Conservation (phyloP, 2,888 invertebrate species). For the Monochamus alternatus region DNA sequence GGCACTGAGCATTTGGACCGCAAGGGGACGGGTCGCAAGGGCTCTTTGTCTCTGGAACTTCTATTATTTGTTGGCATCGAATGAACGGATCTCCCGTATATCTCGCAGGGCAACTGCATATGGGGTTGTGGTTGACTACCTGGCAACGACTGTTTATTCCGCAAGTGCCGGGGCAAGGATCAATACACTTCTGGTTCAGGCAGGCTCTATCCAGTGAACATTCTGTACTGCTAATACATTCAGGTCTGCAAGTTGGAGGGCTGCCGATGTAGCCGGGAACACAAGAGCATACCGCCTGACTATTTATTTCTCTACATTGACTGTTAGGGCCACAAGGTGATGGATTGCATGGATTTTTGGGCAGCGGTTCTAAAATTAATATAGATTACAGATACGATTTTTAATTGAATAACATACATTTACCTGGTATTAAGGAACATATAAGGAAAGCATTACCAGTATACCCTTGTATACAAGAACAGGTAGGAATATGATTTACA, state of each 20-base stretch:
- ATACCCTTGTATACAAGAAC: conserved; percentile 77
- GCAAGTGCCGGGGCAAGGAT: conserved; percentile 85
- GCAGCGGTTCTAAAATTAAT: conserved; percentile 64
- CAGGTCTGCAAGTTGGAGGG: conserved; percentile 82
- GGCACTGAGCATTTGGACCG: conserved; percentile 80
- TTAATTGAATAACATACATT: conserved; percentile 14
- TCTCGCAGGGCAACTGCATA: conserved; percentile 79
- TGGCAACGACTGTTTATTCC: conserved; percentile 81
- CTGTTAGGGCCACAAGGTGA: conserved; percentile 84
- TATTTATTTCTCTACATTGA: conserved; percentile 78
- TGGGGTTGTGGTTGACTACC: conserved; percentile 83
- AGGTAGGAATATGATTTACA: conserved; percentile 75
- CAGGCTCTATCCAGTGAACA: conserved; percentile 81
- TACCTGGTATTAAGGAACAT: conserved; percentile 77
- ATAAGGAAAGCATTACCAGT: conserved; percentile 82
- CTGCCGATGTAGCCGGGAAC: conserved; percentile 78
- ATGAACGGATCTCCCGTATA: conserved; percentile 82
- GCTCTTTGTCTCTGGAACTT: conserved; percentile 58
- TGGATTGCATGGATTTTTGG: conserved; percentile 79
- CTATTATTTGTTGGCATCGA: conserved; percentile 70
- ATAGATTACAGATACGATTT: not conserved
- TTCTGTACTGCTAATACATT: conserved; percentile 81
- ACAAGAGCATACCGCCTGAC: conserved; percentile 81
- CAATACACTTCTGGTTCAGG: conserved; percentile 81
- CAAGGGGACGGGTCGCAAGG: conserved; percentile 78